Conservation (phyloP, 2,113 vertebrate species). For the Chitala chitala region DNA sequence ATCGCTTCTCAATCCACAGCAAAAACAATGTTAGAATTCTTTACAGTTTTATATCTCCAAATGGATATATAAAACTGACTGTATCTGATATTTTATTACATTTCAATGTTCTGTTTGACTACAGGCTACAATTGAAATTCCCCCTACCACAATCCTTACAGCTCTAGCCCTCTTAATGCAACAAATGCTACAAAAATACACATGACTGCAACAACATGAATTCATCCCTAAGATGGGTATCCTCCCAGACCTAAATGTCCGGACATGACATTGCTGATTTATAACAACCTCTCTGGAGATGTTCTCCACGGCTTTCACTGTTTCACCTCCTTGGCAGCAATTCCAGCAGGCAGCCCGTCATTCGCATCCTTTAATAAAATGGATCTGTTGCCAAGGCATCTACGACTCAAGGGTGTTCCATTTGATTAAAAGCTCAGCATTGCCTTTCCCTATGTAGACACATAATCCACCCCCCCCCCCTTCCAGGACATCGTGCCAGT, state of each 20-base stretch:
- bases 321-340: neutral
- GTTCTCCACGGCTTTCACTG: neutral
- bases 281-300: neutral
- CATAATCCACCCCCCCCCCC: neutral
- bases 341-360: neutral
- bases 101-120: too few species aligned
- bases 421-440: conserved; percentile 28
- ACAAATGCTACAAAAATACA: neutral
- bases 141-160: too few species aligned
- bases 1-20: too few species aligned
- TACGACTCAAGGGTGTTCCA: conserved; percentile 10
- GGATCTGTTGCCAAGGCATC: conserved; percentile 12
- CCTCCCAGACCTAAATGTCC: neutral
- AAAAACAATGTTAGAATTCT: too few species aligned
- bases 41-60: too few species aligned
- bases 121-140: too few species aligned
- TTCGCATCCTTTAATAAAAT: conserved; percentile 16
- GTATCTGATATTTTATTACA: too few species aligned
- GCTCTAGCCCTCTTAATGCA: neutral
- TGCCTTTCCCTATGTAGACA: conserved; percentile 10
- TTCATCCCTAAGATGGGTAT: neutral
- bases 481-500: neutral
- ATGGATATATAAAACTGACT: too few species aligned
- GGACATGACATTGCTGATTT: neutral
- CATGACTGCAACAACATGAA: neutral